A percentile compares a stretch with the other conserved stretches of the same genome.
Conservation (phyloP, 2,888 invertebrate genomes). For the Drosophila glabriapex region DNA sequence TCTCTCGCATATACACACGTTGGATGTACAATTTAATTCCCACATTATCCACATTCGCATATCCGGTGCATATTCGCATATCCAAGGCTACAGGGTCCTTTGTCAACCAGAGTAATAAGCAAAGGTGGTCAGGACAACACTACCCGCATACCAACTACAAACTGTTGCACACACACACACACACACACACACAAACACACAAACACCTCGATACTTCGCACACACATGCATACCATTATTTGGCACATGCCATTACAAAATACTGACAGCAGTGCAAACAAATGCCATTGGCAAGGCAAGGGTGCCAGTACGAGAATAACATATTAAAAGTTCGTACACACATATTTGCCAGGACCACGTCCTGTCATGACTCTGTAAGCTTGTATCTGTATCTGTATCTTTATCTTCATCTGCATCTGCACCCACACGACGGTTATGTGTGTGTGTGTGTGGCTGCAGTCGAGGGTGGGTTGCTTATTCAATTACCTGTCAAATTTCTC, state of each 20-base stretch:
- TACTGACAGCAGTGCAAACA: constrained; percentile 65
- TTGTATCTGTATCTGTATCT: constrained; percentile 11
- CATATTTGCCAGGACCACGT: constrained; percentile 40
- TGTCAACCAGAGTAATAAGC: constrained; percentile 56
- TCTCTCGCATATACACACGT: constrained; percentile 6
- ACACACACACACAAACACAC: constrained; percentile 22
- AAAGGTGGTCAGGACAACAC: constrained; percentile 47
- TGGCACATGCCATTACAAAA: constrained; percentile 66
- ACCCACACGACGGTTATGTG: constrained; percentile 4
- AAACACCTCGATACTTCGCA: not conserved
- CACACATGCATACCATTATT: constrained; percentile 48
- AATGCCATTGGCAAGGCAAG: constrained; percentile 15
- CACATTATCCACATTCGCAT: constrained; percentile 41
- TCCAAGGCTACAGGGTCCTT: constrained; percentile 39
- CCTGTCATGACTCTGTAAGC: constrained; percentile 14
- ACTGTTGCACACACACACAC: constrained; percentile 39
- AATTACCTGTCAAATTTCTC: constrained; percentile 22
- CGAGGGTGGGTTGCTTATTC: constrained; percentile 7
- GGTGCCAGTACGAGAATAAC: constrained; percentile 21
- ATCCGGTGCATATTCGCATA: constrained; percentile 19
- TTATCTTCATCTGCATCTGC: constrained; percentile 12
- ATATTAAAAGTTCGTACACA: constrained; percentile 48
- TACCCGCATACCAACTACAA: constrained; percentile 51
- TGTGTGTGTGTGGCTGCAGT: not conserved
- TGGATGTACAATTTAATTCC: not conserved